Conservation (phyloP, 2,113 vertebrate species). For the Toxotes jaculatrix region DNA sequence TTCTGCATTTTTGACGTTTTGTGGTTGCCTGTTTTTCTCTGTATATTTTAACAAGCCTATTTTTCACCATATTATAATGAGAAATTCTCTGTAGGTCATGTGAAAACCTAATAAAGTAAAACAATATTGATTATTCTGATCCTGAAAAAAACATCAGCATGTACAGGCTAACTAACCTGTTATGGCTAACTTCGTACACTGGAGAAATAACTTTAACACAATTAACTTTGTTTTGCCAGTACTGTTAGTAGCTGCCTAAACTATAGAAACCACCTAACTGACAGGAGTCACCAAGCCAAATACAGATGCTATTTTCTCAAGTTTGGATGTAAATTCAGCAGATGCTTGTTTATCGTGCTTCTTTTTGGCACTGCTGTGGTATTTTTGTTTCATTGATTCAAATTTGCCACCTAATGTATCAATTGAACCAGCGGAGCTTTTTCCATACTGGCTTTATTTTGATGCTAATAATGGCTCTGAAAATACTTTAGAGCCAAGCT, state of each 20-base stretch:
- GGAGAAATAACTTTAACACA: background rate
- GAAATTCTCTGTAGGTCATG: background rate
- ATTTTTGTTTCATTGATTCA: too few species aligned
- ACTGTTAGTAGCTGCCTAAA: background rate
- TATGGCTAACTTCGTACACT: background rate
- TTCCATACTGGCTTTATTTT: too few species aligned
- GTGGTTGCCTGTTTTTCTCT: background rate
- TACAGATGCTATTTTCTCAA: background rate
- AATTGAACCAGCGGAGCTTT: too few species aligned
- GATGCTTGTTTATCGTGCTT: too few species aligned
- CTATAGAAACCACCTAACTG: background rate
- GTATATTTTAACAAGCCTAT: background rate
- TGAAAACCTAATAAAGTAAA: background rate
- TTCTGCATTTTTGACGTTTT: background rate
- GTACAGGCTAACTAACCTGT: background rate
- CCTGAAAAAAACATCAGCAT: background rate
- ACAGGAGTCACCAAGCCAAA: background rate
- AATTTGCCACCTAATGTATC: too few species aligned
- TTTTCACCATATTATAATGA: background rate
- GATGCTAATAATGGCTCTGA: too few species aligned
- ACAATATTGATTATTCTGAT: background rate
- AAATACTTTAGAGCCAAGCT: too few species aligned
- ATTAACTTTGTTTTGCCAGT: background rate
- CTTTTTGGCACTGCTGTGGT: too few species aligned
- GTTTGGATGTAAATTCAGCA: too few species aligned